Percentiles rank a stretch among this genome's conserved stretches.
phyloP scores from a whole-genome alignment of 2,113 vertebrate genomes.

The Boulengerochromis microlepis region DNA sequence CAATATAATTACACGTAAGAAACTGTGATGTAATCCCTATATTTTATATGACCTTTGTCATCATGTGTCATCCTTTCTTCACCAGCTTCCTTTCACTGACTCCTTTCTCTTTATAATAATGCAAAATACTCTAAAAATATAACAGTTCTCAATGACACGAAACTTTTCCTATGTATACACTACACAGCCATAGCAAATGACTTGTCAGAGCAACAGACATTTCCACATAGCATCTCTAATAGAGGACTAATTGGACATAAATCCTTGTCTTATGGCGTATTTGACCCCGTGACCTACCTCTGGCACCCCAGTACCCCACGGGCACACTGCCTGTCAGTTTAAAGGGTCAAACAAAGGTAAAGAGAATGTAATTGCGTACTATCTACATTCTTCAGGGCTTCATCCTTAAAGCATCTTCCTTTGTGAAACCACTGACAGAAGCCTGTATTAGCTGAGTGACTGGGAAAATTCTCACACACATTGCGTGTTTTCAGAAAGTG shows the following conservation, averaged over 20 bases:
- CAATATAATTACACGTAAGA: background rate
- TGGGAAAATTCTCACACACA: slow-evolving; percentile 5
- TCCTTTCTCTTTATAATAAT: background rate
- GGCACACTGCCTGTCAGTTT: slow-evolving; percentile 63
- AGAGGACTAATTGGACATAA: slow-evolving; percentile 69
- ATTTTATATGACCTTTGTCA: background rate
- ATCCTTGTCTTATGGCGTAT: slow-evolving; percentile 64
- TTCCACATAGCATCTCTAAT: slow-evolving; percentile 26
- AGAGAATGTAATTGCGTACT: slow-evolving; percentile 45
- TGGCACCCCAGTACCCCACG: slow-evolving; percentile 52
- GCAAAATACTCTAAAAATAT: background rate
- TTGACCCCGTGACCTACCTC: slow-evolving; percentile 48
- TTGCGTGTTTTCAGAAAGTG: background rate
- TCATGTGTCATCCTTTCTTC: background rate
- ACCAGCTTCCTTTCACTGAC: background rate
- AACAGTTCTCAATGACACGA: background rate
- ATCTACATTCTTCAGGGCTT: slow-evolving; percentile 57
- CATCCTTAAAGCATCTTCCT: slow-evolving; percentile 39
- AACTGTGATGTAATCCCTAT: background rate
- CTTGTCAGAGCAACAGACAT: slow-evolving; percentile 7
- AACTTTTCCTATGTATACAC: background rate
- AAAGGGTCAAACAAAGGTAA: slow-evolving; percentile 67
- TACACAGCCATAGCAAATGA: background rate
- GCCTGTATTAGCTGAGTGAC: background rate
- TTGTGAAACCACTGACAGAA: slow-evolving; percentile 47